Percentiles rank a stretch among this genome's conserved stretches.
Evolutionary conservation across 2,113 vertebrate species (phyloP).

Genomic region (Crotalus horridus): DNA sequence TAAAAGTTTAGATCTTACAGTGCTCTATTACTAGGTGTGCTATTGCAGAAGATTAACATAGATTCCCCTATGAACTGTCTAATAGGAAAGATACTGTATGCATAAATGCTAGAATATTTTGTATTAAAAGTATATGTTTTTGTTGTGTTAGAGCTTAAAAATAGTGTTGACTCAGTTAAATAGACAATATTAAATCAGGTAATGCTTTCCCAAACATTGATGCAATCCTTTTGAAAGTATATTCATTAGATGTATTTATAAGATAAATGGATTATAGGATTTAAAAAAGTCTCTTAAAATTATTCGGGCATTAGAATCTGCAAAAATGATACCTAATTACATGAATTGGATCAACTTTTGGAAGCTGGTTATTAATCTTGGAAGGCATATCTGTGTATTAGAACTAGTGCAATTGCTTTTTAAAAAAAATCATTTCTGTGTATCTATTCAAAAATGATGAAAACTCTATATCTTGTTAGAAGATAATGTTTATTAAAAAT

Average conservation of each 20-base stretch:
- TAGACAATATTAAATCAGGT: neutral
- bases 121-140: too few relatives aligned
- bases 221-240: neutral
- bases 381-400: neutral
- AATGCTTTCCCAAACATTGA: neutral
- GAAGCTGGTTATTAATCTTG: neutral
- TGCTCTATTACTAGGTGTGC: too few relatives aligned
- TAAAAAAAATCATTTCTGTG: neutral
- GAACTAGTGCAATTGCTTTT: neutral
- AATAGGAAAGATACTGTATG: too few relatives aligned
- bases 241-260: neutral
- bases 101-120: too few relatives aligned
- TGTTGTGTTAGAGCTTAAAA: neutral
- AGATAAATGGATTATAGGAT: neutral
- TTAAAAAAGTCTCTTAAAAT: neutral
- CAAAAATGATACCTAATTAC: neutral
- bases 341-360: neutral
- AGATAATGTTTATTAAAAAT: neutral
- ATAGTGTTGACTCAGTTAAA: neutral
- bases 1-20: too few relatives aligned
- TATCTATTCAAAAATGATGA: neutral
- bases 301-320: neutral
- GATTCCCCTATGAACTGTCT: too few relatives aligned
- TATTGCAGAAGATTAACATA: too few relatives aligned
- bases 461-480: constrained; percentile 20